A percentile compares a stretch with the other conserved stretches of the same genome.
phyloP scores from a whole-genome alignment of 2,797 vertebrate species.

The Rhinophrynus dorsalis region DNA sequence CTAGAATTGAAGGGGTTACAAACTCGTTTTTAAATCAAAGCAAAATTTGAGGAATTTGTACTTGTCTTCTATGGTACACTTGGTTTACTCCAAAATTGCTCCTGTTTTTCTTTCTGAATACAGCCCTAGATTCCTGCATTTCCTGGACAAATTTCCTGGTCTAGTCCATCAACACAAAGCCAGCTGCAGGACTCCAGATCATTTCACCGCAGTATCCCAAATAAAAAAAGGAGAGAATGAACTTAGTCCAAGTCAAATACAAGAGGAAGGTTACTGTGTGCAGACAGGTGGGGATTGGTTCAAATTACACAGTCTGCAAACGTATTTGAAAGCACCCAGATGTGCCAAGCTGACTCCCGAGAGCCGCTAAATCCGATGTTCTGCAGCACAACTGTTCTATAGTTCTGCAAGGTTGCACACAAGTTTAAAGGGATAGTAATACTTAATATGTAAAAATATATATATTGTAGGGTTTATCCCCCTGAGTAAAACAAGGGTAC shows the following conservation, averaged over 20 bases:
- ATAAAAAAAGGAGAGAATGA: constrained; percentile 25
- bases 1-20: too few relatives aligned
- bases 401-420: too few relatives aligned
- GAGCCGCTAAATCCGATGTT: constrained; percentile 37
- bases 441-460: too few relatives aligned
- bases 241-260: constrained; percentile 25
- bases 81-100: too few relatives aligned
- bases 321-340: constrained; percentile 18
- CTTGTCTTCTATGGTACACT: too few relatives aligned
- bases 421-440: too few relatives aligned
- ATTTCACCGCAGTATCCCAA: constrained; percentile 18
- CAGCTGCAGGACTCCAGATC: constrained; percentile 9
- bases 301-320: constrained; percentile 38
- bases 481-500: too few relatives aligned
- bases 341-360: constrained; percentile 32
- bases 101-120: too few relatives aligned
- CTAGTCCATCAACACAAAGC: constrained; percentile 23
- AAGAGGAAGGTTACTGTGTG: constrained; percentile 29
- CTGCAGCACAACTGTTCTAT: constrained; percentile 16
- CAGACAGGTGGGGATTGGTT: constrained; percentile 43
- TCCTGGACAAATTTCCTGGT: constrained; percentile 41
- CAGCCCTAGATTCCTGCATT: background rate
- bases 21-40: too few relatives aligned
- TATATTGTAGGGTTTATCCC: too few relatives aligned
- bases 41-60: too few relatives aligned